phyloP scores from a whole-genome alignment of 1,140 invertebrate genomes.

The Anastatus disparis region DNA sequence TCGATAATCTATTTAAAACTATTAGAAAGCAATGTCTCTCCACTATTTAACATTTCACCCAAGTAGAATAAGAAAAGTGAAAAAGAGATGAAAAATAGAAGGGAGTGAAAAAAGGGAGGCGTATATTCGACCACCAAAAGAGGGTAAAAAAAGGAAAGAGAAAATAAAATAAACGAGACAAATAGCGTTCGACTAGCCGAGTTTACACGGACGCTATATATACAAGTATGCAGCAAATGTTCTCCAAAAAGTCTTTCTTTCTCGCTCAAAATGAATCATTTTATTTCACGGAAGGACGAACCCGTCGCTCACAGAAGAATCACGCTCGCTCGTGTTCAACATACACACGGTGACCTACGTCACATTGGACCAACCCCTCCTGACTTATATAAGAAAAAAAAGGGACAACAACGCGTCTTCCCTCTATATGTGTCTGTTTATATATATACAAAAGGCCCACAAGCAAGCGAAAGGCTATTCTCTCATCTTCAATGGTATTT shows the following conservation, averaged over 20 bases:
- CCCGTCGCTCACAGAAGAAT: conserved; percentile 55
- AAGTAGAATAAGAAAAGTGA: too few species aligned
- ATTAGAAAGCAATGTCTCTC: too few species aligned
- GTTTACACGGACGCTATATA: not conserved
- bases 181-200: not conserved
- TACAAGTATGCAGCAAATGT: conserved; percentile 45
- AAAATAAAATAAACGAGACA: conserved; percentile 22
- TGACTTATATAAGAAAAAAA: not conserved
- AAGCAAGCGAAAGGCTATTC: not conserved
- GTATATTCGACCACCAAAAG: conserved; percentile 2
- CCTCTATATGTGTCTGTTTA: too few species aligned
- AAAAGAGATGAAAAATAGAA: too few species aligned
- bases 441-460: not conserved
- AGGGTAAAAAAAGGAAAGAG: conserved; percentile 20
- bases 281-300: conserved; percentile 59
- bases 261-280: conserved; percentile 59
- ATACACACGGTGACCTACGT: conserved; percentile 2
- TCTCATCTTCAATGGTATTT: not conserved
- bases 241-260: conserved; percentile 43
- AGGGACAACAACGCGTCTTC: not conserved
- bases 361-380: not conserved
- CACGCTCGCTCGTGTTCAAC: not conserved
- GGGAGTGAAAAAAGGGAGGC: conserved; percentile 9
- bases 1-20: too few species aligned
- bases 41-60: too few species aligned